Percentiles rank a stretch among this genome's conserved stretches.
Evolutionary conservation across 2,113 vertebrate species (phyloP).

Genomic region (Sialia sialis): DNA sequence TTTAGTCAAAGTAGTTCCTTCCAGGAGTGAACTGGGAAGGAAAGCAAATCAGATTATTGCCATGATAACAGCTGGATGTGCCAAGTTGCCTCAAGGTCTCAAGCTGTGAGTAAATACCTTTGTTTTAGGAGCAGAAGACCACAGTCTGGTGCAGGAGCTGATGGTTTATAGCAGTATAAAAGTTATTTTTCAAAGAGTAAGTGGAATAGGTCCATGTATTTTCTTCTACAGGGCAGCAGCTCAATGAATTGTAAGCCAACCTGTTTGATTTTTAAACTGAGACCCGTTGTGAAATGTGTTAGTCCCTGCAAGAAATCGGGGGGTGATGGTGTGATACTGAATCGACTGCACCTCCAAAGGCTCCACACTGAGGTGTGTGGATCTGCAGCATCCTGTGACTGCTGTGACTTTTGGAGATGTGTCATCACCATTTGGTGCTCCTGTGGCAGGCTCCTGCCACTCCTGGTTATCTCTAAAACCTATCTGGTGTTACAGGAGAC

Average conservation of each 20-base stretch:
- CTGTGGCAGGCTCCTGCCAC: background rate
- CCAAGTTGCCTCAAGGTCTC: constrained; percentile 57
- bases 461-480: background rate
- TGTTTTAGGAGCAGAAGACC: constrained; percentile 11
- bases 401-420: background rate
- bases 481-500: background rate
- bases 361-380: background rate
- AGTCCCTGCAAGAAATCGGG: background rate
- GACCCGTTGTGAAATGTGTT: background rate
- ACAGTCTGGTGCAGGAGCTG: background rate
- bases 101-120: constrained; percentile 44
- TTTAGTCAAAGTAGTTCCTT: constrained; percentile 29
- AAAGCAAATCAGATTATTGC: constrained; percentile 43
- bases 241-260: background rate
- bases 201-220: background rate
- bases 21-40: constrained; percentile 51
- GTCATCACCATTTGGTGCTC: background rate
- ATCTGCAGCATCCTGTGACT: background rate
- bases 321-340: background rate
- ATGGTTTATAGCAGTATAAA: background rate
- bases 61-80: constrained; percentile 36
- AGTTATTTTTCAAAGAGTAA: background rate
- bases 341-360: background rate
- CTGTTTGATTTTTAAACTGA: background rate
- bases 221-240: background rate